Evolutionary conservation across 1,140 invertebrate genomes (phyloP).

Genomic region (Copidosoma floridanum): DNA sequence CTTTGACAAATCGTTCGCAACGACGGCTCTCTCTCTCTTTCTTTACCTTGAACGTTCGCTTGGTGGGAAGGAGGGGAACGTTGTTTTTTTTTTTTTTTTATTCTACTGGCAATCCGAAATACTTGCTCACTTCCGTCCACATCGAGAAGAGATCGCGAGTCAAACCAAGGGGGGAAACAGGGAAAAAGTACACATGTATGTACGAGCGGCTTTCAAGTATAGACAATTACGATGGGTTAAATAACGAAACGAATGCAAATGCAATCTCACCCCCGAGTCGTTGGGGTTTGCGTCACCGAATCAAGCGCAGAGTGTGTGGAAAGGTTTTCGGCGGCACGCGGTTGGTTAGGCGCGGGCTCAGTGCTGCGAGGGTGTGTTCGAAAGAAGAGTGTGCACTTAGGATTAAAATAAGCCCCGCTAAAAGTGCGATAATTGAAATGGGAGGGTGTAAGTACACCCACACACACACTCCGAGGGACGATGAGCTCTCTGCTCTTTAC

Average conservation of each 20-base stretch:
- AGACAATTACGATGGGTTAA: slow-evolving; percentile 47
- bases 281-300: not conserved
- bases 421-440: slow-evolving; percentile 49
- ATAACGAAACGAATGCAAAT: slow-evolving; percentile 48
- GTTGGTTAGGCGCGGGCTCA: not conserved
- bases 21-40: no score
- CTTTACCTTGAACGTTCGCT: no score
- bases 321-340: slow-evolving; percentile 5
- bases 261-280: slow-evolving; percentile 36
- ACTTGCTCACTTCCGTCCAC: no score
- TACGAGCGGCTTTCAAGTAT: no score
- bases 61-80: no score
- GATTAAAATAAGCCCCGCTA: slow-evolving; percentile 50
- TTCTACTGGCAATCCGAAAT: no score
- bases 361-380: no score
- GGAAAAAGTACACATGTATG: no score
- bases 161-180: slow-evolving; percentile 32
- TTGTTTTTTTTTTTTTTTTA: no score
- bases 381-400: slow-evolving; percentile 47
- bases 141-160: no score
- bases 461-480: no score
- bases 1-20: slow-evolving; percentile 28
- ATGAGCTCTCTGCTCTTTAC: no score
- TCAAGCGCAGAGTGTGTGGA: slow-evolving; percentile 15
- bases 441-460: slow-evolving; percentile 29